Base-by-base conservation (phyloP, 2,797 vertebrate species). In the Lepilemur septentrionalis region DNA sequence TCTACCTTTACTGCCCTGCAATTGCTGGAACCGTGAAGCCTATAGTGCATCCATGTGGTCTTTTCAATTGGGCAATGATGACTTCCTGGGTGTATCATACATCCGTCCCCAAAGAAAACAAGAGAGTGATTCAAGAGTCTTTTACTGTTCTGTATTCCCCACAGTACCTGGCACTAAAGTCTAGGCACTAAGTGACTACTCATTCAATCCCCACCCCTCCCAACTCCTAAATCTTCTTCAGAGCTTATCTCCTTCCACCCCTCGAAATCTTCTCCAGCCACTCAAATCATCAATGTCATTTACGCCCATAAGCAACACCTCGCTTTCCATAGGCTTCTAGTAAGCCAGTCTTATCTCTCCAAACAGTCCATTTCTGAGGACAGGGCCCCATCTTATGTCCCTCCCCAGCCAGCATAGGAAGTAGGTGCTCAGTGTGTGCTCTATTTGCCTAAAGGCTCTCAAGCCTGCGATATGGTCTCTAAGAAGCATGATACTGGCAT, bases 401-500 rank as follows among this genome's bases (percentile, higher is more conserved):
- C 32, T 88, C 25, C 12, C 59, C 50, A 28, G 28, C 22, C 52
- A 43, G 46, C 48, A 72, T 9, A 63, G 67, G 61, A 43, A 72
- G 35, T 65, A 43, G 59, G 6, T 38, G n/a, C 20, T 88, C 55
- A 3, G 2, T n/a, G 14, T 35, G 41, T 18, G 13, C 55, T 76
- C 69, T 57, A 3, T 59, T 73, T 73, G 50, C 79, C 92, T 46
- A 38, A 89, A 93, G 85, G n/a, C 78, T 84, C 73, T 88, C 50
- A 43, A 5, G n/a, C 75, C 75, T 50, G 61, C 10, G 78, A 70
- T 91, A 73, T 72, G 38, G 43, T 96, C 95, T 75, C 89, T 50
- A 91, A 93, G 81, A 35, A 93, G 48, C 59, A 75, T 73, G 82
- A 93, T 41, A 82, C 59, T 85, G 85, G 61, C 61, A 69, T 10